Evolutionary conservation across 2,888 invertebrate species (phyloP).

Genomic region (Agrotis puta): DNA sequence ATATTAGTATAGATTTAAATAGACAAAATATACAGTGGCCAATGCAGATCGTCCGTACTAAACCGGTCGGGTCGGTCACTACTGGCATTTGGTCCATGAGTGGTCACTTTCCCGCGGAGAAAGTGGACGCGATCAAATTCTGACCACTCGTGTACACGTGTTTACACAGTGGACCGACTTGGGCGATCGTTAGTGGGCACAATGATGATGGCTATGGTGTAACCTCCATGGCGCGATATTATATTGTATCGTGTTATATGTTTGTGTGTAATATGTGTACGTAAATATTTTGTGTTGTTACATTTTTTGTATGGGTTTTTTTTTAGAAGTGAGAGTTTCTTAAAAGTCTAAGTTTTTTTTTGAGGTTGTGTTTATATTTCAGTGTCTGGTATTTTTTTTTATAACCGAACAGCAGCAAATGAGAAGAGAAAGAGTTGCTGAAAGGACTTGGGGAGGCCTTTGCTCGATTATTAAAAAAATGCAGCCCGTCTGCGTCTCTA

Average conservation of each 20-base stretch:
- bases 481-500: no score
- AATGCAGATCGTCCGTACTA: constrained; percentile 66
- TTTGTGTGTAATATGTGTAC: constrained; percentile 24
- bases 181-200: constrained; percentile 62
- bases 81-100: constrained; percentile 72
- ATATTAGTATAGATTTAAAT: no score
- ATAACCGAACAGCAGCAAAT: not conserved
- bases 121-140: constrained; percentile 81
- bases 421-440: no score
- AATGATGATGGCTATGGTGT: constrained; percentile 53
- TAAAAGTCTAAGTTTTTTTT: not conserved
- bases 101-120: constrained; percentile 89
- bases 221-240: constrained; percentile 42
- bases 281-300: constrained; percentile 1
- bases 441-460: no score
- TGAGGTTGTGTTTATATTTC: not conserved
- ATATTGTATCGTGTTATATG: constrained; percentile 39
- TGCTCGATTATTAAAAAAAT: no score
- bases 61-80: constrained; percentile 71
- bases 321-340: constrained; percentile 19
- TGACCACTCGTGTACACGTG: constrained; percentile 70
- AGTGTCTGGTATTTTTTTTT: not conserved
- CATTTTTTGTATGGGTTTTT: not conserved
- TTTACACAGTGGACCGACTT: constrained; percentile 59
- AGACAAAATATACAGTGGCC: constrained; percentile 52